Evolutionary conservation across 2,113 vertebrate genomes (phyloP), one percentile per base, ranked within the genome.

Genomic region (Leucoraja erinaceus): DNA sequence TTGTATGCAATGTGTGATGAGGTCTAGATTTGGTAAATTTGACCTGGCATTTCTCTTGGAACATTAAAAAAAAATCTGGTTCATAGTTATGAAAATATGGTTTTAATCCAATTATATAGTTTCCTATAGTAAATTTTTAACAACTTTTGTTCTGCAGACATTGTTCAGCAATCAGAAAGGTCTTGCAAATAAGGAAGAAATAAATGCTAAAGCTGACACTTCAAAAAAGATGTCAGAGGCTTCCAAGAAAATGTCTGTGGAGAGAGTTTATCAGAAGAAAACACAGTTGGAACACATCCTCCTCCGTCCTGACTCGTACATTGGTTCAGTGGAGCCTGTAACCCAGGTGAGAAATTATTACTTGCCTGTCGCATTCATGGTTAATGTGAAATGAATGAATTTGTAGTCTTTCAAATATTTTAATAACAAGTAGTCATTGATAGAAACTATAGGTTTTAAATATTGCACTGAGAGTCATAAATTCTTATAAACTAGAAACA

Each of bases 231-330:
- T 74, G 68, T 66, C 79, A 28, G 97, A 97, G 16, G 93, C 95
- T 94, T 97, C 98, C 94, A 98, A 98, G 95, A 99, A 99, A 95
- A 93, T 99, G 96, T 99, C 99, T 90, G 99, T 99, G 93, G 99
- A 99, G 95, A 96, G 98, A 94, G 98, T 99, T 9, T 99, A 99
- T 96, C 99, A 99, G 96, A 99, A 99, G 95, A 99, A 99, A 96
- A 99, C 98, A 81, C 99, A 98, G 81, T 97, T 99, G 28, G 99
- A 99, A 95, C 99, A 99, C 94, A 99, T 99, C 93, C 98, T 99
- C 0, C 98, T 99, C 94, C 98, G 99, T 94, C 99, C 99, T 88
- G 99, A 99, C 95, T 99, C 98, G 0, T 99, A 99, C 94, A 98
- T 99, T 47, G 98, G 98, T 0, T 97, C 97, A 0, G 98, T 99